Evolutionary conservation across 2,888 invertebrate species (phyloP).

Genomic region (Junonia oenone): DNA sequence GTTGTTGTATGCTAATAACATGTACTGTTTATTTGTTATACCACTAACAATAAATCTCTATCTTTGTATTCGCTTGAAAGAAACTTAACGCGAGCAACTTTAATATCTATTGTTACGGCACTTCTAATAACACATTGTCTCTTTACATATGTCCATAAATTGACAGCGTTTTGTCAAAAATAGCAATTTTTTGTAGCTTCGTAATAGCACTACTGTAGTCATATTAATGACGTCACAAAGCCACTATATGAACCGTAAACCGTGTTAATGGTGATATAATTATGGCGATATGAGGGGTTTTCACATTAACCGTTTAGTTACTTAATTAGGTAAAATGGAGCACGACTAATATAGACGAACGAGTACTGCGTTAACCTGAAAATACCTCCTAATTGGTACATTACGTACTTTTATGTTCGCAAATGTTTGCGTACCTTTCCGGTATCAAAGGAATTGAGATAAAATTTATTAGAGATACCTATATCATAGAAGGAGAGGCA

Average conservation of each 20-base stretch:
- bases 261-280: slow-evolving; percentile 9
- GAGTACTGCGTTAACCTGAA: background rate
- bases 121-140: background rate
- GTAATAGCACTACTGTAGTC: background rate
- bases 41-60: background rate
- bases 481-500: background rate
- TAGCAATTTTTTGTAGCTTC: background rate
- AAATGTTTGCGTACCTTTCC: background rate
- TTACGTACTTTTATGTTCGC: background rate
- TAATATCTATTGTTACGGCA: background rate
- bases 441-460: background rate
- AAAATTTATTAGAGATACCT: background rate
- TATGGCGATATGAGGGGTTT: slow-evolving; percentile 13
- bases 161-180: background rate
- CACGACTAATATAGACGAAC: slow-evolving; percentile 9
- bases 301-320: slow-evolving; percentile 2
- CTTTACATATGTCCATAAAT: background rate
- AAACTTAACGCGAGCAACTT: background rate
- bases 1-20: background rate
- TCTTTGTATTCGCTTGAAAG: background rate
- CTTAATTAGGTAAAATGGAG: slow-evolving; percentile 15
- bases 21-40: background rate
- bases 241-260: background rate
- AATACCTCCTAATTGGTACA: slow-evolving; percentile 3
- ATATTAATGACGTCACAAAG: background rate